phyloP scores from a whole-genome alignment of 2,888 invertebrate species.

The Dynastes hyllus region DNA sequence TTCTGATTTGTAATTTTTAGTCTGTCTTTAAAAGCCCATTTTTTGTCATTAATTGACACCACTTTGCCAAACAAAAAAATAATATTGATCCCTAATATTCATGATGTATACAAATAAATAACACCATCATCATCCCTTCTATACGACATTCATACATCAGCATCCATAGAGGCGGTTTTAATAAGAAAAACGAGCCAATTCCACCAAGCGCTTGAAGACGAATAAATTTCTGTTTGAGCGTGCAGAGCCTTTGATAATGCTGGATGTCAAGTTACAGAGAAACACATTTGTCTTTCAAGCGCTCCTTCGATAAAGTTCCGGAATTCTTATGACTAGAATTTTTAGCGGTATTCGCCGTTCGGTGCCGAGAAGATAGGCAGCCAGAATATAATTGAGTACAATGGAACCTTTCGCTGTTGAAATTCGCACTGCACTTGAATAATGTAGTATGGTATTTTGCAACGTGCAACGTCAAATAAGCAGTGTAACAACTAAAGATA shows the following conservation, averaged over 20 bases:
- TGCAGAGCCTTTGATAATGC: slow-evolving; percentile 43
- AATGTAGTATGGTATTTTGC: neutral
- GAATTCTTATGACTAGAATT: slow-evolving; percentile 45
- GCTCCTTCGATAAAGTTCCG: slow-evolving; percentile 39
- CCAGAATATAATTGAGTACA: slow-evolving; percentile 2
- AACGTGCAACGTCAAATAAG: neutral
- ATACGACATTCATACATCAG: neutral
- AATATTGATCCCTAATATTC: too few species aligned
- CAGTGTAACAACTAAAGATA: too few species aligned
- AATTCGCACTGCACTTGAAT: neutral
- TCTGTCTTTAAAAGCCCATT: too few species aligned
- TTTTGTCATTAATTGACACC: too few species aligned
- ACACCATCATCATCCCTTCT: neutral
- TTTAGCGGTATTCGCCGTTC: neutral
- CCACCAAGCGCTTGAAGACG: slow-evolving; percentile 11
- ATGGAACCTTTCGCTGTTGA: neutral
- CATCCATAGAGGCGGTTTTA: neutral
- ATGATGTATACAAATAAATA: neutral
- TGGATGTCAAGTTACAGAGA: slow-evolving; percentile 42
- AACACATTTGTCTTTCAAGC: slow-evolving; percentile 44
- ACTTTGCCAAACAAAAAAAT: too few species aligned
- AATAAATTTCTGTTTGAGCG: slow-evolving; percentile 38
- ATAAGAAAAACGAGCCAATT: slow-evolving; percentile 27
- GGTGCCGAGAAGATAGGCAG: slow-evolving; percentile 19
- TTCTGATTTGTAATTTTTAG: too few species aligned